These are phyloP conservation scores for Rhabdomys dilectus DNA, from an alignment of 2,113 vertebrate genomes.

Conservation along the genomic window DNA sequence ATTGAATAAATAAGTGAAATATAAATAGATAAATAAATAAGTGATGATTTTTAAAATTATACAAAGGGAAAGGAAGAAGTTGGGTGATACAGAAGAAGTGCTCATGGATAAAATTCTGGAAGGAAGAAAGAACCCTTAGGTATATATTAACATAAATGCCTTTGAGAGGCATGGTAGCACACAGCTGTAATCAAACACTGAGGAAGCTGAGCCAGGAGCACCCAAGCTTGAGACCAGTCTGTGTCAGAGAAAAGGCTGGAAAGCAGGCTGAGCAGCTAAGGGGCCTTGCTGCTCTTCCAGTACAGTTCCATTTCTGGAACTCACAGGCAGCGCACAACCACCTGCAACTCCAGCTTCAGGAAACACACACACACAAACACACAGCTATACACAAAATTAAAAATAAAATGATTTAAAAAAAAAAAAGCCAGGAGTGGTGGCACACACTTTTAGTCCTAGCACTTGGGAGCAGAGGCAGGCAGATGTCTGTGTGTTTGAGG, in stretches of 20 bases:
- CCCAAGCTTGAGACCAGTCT: background rate
- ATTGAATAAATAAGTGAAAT: no score
- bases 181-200: background rate
- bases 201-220: background rate
- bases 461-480: background rate
- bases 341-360: background rate
- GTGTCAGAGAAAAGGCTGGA: background rate
- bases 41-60: background rate
- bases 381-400: background rate
- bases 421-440: background rate
- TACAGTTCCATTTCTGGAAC: background rate
- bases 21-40: no score
- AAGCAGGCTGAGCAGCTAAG: background rate
- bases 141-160: background rate
- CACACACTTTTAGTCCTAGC: background rate
- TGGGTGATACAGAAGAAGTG: no score
- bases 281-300: background rate
- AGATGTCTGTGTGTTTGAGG: background rate
- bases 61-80: background rate
- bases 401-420: background rate
- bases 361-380: background rate
- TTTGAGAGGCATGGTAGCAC: background rate
- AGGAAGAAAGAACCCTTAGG: background rate
- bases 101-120: no score
- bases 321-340: background rate